Evolutionary conservation across 2,113 vertebrate genomes (phyloP).

Genomic region (Shinisaurus crocodilurus): DNA sequence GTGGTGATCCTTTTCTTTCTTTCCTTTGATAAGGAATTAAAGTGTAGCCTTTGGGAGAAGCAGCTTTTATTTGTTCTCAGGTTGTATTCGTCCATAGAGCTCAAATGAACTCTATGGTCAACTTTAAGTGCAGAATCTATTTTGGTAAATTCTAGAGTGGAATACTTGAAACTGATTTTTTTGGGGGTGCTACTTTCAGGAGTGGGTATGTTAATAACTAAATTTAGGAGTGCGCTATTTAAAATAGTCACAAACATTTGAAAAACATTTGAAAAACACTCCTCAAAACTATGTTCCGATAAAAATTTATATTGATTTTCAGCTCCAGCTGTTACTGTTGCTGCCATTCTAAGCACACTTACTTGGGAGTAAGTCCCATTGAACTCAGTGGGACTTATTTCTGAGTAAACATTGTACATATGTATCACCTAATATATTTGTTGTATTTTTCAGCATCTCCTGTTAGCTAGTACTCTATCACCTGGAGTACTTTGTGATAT

Average conservation of each 20-base stretch:
- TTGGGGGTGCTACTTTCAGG: background rate
- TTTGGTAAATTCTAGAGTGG: background rate
- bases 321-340: background rate
- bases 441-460: background rate
- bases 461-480: too few relatives aligned
- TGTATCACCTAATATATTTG: background rate
- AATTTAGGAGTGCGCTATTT: too few relatives aligned
- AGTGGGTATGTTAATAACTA: background rate
- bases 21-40: constrained; percentile 2
- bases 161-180: background rate
- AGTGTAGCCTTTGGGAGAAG: constrained; percentile 2
- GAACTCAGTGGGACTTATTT: background rate
- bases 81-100: background rate
- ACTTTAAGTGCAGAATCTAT: background rate
- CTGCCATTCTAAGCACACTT: background rate
- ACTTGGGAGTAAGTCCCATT: background rate
- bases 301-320: background rate
- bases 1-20: background rate
- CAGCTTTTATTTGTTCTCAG: constrained; percentile 1
- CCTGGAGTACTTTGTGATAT: background rate
- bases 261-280: too few relatives aligned
- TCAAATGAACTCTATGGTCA: background rate
- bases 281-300: background rate
- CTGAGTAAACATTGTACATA: too few relatives aligned
- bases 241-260: background rate